Conservation (phyloP, 2,113 vertebrate species). For the Caloenas nicobarica region DNA sequence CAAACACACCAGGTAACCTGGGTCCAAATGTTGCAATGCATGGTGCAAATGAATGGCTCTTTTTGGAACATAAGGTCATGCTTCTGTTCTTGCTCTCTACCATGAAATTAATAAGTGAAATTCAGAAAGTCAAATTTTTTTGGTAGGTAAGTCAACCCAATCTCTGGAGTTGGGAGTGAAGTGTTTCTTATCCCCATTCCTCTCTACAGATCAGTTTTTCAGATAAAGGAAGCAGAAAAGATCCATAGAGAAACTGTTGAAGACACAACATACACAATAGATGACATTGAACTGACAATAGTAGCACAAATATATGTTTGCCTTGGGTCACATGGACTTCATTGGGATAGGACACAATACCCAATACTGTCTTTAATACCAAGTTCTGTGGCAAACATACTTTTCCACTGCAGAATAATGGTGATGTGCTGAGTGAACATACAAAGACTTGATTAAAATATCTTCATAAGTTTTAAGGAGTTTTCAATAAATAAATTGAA, state of each 20-base stretch:
- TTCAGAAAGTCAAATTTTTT: neutral
- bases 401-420: neutral
- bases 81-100: neutral
- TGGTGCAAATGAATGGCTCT: neutral
- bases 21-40: neutral
- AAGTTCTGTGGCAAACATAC: neutral
- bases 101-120: neutral
- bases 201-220: neutral
- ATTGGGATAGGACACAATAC: neutral
- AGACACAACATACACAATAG: neutral
- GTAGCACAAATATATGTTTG: neutral
- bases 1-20: neutral
- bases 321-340: neutral
- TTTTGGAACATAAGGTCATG: neutral
- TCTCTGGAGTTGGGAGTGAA: neutral
- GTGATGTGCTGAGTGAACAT: neutral
- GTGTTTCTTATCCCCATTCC: neutral
- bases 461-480: neutral
- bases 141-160: neutral
- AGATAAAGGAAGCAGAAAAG: neutral
- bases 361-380: neutral
- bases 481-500: neutral
- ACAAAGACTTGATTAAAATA: neutral
- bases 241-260: neutral
- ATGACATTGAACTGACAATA: neutral